Evolutionary conservation across 2,113 vertebrate species (phyloP).

Genomic region (Microcebus lehilahytsara): DNA sequence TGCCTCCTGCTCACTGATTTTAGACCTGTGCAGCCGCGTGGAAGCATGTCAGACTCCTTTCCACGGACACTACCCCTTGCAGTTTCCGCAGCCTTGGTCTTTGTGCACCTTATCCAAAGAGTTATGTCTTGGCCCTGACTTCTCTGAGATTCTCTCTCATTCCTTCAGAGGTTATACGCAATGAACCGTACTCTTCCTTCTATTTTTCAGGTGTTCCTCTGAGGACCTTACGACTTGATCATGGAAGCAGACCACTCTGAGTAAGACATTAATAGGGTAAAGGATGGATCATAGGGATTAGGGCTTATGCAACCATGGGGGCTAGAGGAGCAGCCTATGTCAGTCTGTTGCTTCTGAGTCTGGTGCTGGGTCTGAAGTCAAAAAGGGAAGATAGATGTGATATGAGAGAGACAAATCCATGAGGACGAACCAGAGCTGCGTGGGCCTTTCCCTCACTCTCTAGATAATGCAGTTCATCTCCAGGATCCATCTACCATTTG

Average conservation of each 20-base stretch:
- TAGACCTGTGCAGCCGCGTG: neutral
- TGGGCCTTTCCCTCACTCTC: neutral
- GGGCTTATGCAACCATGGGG: neutral
- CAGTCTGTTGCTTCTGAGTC: neutral
- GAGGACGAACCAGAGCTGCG: neutral
- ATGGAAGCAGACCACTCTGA: neutral
- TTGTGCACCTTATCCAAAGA: neutral
- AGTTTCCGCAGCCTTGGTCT: neutral
- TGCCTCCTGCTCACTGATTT: neutral
- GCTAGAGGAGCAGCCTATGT: neutral
- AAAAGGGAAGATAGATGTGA: neutral
- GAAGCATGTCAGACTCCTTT: neutral
- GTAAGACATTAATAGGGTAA: neutral
- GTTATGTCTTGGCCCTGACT: neutral
- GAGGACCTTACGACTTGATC: neutral
- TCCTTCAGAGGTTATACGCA: neutral
- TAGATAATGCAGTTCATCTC: neutral
- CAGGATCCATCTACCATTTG: neutral
- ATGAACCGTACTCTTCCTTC: neutral
- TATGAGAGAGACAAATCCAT: neutral
- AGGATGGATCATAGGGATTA: neutral
- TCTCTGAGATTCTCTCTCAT: neutral
- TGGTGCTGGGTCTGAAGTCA: neutral
- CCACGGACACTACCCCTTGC: neutral
- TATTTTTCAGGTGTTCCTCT: neutral